Percentiles rank a stretch among this genome's conserved stretches.
Evolutionary conservation across 2,888 invertebrate species (phyloP).

Genomic region (Labia minor): DNA sequence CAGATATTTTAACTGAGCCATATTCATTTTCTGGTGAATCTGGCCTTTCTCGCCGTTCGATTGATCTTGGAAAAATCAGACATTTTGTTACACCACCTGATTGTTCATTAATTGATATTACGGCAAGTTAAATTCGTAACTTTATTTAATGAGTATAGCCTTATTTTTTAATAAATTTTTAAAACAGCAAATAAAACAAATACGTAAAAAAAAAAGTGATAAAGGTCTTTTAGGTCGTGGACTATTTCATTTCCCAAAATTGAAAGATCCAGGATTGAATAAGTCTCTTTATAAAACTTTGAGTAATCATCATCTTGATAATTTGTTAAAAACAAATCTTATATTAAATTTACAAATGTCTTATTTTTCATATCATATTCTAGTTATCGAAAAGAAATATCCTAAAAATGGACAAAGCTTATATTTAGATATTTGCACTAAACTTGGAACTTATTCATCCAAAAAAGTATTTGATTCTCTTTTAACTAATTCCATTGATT

Average conservation of each 20-base stretch:
- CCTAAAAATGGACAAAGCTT: conserved; percentile 31
- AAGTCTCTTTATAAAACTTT: background rate
- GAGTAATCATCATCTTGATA: background rate
- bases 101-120: background rate
- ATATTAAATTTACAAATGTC: conserved; percentile 16
- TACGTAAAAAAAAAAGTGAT: background rate
- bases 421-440: conserved; percentile 35
- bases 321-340: too few species aligned
- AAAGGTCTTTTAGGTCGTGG: conserved; percentile 29
- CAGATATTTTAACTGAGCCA: background rate
- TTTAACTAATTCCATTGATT: conserved; percentile 30
- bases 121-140: background rate
- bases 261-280: conserved; percentile 36
- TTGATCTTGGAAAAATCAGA: background rate
- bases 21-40: background rate
- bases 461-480: conserved; percentile 32
- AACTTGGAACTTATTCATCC: conserved; percentile 34
- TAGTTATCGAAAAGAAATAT: too few species aligned
- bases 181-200: conserved; percentile 18
- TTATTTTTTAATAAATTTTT: background rate
- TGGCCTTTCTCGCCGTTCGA: background rate
- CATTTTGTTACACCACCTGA: background rate
- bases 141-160: background rate
- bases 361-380: conserved; percentile 22
- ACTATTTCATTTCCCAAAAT: conserved; percentile 39